Conservation (phyloP, 35 echinoderm and acorn worm species). For the Antedon bifida region DNA sequence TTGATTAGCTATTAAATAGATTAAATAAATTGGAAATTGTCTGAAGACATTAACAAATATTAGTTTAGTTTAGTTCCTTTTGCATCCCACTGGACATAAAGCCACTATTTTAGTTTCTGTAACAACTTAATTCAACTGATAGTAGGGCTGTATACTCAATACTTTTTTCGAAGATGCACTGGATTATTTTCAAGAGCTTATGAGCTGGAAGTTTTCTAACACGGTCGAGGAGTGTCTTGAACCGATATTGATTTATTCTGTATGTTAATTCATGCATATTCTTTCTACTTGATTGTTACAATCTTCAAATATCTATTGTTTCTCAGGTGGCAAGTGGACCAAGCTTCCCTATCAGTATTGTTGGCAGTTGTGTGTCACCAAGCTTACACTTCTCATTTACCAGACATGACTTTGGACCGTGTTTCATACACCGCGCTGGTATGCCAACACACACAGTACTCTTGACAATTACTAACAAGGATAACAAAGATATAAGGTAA, state of each 20-base stretch:
- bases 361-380: slow-evolving; percentile 64
- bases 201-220: too few relatives aligned
- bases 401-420: slow-evolving; percentile 91
- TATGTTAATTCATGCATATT: not conserved
- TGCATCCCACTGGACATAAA: too few relatives aligned
- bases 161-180: too few relatives aligned
- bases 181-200: too few relatives aligned
- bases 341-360: slow-evolving; percentile 53
- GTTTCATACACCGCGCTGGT: slow-evolving; percentile 94
- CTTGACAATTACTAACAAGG: slow-evolving; percentile 77
- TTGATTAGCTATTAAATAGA: not conserved
- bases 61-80: too few relatives aligned
- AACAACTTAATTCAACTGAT: too few relatives aligned
- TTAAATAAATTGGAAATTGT: not conserved
- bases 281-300: not conserved
- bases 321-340: slow-evolving; percentile 88
- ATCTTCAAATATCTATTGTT: slow-evolving; percentile 1
- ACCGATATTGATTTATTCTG: too few relatives aligned
- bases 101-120: too few relatives aligned
- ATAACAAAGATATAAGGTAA: slow-evolving; percentile 85
- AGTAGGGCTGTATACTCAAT: too few relatives aligned
- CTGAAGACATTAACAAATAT: too few relatives aligned
- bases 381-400: slow-evolving; percentile 89
- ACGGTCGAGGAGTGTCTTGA: too few relatives aligned
- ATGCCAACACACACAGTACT: slow-evolving; percentile 59